Percentiles rank a stretch among this genome's conserved stretches.
Evolutionary conservation across 2,113 vertebrate species (phyloP).

Genomic region (Gracilinanus agilis): DNA sequence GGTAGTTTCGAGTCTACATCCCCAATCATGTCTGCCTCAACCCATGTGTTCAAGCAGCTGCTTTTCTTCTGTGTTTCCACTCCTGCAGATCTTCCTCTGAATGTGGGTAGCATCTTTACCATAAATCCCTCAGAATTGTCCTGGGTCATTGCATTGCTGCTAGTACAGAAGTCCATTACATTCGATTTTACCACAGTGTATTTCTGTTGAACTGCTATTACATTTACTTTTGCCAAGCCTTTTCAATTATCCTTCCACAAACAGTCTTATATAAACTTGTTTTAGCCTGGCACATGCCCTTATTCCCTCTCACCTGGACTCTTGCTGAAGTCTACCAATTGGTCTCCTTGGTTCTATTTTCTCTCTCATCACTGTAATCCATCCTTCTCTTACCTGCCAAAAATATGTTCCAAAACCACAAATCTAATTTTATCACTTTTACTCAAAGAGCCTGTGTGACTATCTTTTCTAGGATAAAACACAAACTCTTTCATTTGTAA

Average conservation of each 20-base stretch:
- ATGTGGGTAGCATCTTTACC: too few relatives aligned
- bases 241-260: neutral
- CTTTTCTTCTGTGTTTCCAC: too few relatives aligned
- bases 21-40: too few relatives aligned
- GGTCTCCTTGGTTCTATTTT: neutral
- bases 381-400: neutral
- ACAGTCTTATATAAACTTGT: neutral
- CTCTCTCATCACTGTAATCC: neutral
- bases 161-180: too few relatives aligned
- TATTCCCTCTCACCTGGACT: neutral
- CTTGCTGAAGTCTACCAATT: neutral
- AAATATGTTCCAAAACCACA: neutral
- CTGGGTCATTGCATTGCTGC: too few relatives aligned
- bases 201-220: neutral
- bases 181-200: too few relatives aligned
- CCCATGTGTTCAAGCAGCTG: too few relatives aligned
- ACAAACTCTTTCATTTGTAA: neutral
- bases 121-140: too few relatives aligned
- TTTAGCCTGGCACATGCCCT: neutral
- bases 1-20: too few relatives aligned
- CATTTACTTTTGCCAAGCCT: neutral
- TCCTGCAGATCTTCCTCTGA: too few relatives aligned
- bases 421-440: neutral
- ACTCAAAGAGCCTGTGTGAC: neutral
- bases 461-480: neutral